These are phyloP conservation scores for Arizona elegans DNA, from an alignment of 2,113 vertebrate species.

Conservation along the genomic window DNA sequence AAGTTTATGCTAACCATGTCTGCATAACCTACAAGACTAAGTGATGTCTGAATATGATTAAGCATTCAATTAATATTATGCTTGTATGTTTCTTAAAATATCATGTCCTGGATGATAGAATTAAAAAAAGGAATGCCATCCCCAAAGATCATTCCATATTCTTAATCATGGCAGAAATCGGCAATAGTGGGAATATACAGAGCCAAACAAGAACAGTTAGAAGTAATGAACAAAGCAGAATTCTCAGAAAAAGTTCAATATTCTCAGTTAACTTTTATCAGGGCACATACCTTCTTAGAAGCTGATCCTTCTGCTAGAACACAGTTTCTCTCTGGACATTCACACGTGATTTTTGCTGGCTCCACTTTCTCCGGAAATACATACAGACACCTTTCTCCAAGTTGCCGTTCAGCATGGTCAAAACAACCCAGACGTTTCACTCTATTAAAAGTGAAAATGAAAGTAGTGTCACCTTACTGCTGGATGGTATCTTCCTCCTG, in stretches of 20 bases:
- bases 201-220: background rate
- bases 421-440: constrained; percentile 93
- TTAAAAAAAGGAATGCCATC: background rate
- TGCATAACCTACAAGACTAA: background rate
- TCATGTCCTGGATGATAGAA: background rate
- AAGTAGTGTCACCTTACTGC: background rate
- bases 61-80: background rate
- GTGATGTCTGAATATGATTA: background rate
- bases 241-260: background rate
- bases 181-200: background rate
- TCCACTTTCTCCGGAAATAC: constrained; percentile 93
- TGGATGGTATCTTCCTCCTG: background rate
- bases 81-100: background rate
- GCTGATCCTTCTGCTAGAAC: constrained; percentile 88
- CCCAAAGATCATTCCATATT: background rate
- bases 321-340: constrained; percentile 87
- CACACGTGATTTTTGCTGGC: constrained; percentile 89
- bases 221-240: background rate
- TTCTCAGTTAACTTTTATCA: background rate
- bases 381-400: constrained; percentile 92
- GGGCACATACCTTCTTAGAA: constrained; percentile 83
- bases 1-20: background rate
- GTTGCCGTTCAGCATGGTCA: constrained; percentile 95
- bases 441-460: constrained; percentile 62
- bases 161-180: background rate